These are phyloP conservation scores for Ptiloglossa arizonensis DNA, from an alignment of 1,140 invertebrate species.

Conservation along the genomic window DNA sequence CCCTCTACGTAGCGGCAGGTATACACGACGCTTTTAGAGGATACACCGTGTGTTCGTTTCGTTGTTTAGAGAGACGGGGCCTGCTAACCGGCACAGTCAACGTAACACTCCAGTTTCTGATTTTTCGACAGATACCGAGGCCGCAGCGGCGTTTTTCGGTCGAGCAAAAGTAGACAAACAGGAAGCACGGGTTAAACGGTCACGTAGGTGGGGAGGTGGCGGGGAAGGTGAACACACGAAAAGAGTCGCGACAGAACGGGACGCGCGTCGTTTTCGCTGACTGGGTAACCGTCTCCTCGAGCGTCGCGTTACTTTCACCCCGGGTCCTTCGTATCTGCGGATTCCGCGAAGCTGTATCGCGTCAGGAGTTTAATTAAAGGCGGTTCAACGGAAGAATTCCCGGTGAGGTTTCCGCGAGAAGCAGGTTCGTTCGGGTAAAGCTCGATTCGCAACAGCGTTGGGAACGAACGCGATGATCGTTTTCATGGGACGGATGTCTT, in stretches of 20 bases:
- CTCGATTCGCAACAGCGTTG: background rate
- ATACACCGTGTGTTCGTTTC: background rate
- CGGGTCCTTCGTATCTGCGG: background rate
- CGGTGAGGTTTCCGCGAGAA: slow-evolving; percentile 5
- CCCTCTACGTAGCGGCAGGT: background rate
- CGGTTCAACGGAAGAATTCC: slow-evolving; percentile 19
- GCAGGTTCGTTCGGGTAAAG: background rate
- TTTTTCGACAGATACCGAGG: slow-evolving; percentile 5
- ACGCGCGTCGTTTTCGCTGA: background rate
- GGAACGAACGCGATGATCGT: too few species aligned
- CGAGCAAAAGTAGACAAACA: slow-evolving; percentile 16
- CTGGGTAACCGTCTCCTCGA: too few species aligned
- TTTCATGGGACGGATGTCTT: too few species aligned
- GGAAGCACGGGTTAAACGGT: background rate
- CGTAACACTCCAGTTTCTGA: slow-evolving; percentile 28
- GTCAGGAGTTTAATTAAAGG: slow-evolving; percentile 47
- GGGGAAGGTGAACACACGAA: too few species aligned
- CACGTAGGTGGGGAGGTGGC: too few species aligned
- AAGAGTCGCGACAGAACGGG: background rate
- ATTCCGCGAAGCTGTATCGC: slow-evolving; percentile 25
- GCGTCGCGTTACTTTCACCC: slow-evolving; percentile 37
- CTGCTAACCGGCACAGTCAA: slow-evolving; percentile 26
- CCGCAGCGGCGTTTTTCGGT: background rate
- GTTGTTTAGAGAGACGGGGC: background rate
- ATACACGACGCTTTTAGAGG: slow-evolving; percentile 30